phyloP scores from a whole-genome alignment of 1,140 invertebrate species.

The Drosophila quadrilineata region DNA sequence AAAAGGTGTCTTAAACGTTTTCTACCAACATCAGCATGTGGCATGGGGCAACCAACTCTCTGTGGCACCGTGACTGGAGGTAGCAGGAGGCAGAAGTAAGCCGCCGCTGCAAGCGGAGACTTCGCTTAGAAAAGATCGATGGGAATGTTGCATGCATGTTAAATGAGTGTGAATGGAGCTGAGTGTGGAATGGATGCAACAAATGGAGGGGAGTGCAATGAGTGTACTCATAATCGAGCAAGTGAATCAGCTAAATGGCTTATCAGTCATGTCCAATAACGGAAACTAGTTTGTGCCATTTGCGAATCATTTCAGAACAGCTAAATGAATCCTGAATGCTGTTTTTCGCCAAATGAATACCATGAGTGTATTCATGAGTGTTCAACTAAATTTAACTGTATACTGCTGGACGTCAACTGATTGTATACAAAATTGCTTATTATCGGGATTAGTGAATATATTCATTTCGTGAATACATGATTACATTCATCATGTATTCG shows the following conservation, averaged over 20 bases:
- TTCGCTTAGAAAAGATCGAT: slow-evolving; percentile 35
- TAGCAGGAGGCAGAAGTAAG: neutral
- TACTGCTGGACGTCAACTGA: no score
- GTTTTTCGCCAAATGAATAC: neutral
- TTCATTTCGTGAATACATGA: no score
- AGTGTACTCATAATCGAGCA: neutral
- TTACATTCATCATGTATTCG: no score
- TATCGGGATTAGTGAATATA: no score
- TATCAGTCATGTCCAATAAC: neutral
- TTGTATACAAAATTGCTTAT: no score
- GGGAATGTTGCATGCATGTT: slow-evolving; percentile 29
- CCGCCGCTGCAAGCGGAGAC: slow-evolving; percentile 7
- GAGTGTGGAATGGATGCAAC: neutral
- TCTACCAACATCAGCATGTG: slow-evolving; percentile 9
- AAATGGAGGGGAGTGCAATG: no score
- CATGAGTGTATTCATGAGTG: neutral
- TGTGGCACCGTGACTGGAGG: no score
- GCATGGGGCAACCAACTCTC: neutral
- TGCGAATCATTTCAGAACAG: neutral
- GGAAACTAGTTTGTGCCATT: no score
- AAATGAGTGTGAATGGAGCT: slow-evolving; percentile 33
- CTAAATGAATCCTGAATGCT: neutral
- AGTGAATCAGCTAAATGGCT: slow-evolving; percentile 24
- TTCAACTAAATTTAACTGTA: neutral
- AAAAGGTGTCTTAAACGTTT: slow-evolving; percentile 77